Evolutionary conservation across 2,888 invertebrate genomes (phyloP), one percentile per base, ranked within the genome.

Genomic region (Helobdella robusta): DNA sequence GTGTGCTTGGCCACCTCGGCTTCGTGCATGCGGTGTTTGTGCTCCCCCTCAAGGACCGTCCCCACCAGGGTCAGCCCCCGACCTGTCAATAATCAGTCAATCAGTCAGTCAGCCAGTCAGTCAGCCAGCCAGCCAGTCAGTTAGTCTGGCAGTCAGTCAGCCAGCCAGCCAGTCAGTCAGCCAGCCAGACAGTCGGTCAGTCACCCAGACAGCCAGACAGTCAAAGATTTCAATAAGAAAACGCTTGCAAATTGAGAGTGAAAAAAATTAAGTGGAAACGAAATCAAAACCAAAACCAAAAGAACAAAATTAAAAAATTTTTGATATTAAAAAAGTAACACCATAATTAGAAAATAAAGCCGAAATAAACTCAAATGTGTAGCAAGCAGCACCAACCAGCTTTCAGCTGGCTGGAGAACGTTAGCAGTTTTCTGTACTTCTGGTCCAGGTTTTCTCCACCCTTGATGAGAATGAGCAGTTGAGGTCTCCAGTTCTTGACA

Each of bases 341-440:
- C n/a, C n/a, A n/a, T n/a, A n/a, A n/a, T n/a, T n/a, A n/a, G n/a
- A n/a, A n/a, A n/a, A n/a, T n/a, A n/a, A n/a, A n/a, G n/a, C n/a
- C n/a, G n/a, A n/a, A 2, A 25, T 54, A 23, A 18, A 1, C 2
- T 20, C 23, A 23, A 20, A 54, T 54, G 18, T 25, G 18, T 8
- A 56, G 3, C 11, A 18, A 20, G 8, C 28, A 52, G 20, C 35
- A 66, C 69, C 32, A 59, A 77, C 81, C 80, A 64, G 81, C 81
- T 84, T 99, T 99, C 40, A 98, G 83, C 81, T 99, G 98, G 72
- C 89, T 88, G 60, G 94, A 92, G 80, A 99, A 93, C 28, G 93
- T 86, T 76, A 98, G 87, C 77, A 98, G 84, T 81, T 93, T 93
- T 68, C 89, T 85, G 78, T 94, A 91, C 76, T 91, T 92, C 28